phyloP scores from a whole-genome alignment of 1,140 invertebrate genomes.

The Cotesia chilonis region DNA sequence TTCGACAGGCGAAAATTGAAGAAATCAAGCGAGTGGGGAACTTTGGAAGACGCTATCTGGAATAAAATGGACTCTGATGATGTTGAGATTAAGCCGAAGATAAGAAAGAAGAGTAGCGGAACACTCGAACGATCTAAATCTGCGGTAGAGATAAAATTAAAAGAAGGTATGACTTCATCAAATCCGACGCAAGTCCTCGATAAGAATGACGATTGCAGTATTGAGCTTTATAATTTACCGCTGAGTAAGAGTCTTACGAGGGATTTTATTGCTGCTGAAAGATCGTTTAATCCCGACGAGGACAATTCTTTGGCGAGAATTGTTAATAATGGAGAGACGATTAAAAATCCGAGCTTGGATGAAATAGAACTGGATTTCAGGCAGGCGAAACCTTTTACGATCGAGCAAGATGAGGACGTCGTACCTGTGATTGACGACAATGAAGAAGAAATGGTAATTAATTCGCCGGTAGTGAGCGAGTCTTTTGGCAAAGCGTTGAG shows the following conservation, averaged over 20 bases:
- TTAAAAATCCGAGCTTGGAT: conserved; percentile 51
- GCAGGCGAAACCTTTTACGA: conserved; percentile 40
- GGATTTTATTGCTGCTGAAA: conserved; percentile 54
- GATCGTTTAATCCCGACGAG: conserved; percentile 53
- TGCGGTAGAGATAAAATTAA: conserved; percentile 53
- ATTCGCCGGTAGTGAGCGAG: conserved; percentile 16
- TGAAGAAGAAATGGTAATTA: neutral
- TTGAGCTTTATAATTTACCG: conserved; percentile 56
- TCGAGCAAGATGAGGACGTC: conserved; percentile 23
- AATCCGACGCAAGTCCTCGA: conserved; percentile 29
- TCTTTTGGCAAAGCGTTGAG: conserved; percentile 48
- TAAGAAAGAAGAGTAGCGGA: conserved; percentile 45
- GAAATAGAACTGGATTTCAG: conserved; percentile 55
- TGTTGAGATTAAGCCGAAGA: conserved; percentile 27
- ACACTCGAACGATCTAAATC: conserved; percentile 55
- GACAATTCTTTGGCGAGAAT: conserved; percentile 57
- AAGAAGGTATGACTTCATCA: conserved; percentile 36
- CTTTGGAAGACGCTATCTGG: conserved; percentile 77
- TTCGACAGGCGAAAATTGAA: conserved; percentile 75
- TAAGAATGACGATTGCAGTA: conserved; percentile 45
- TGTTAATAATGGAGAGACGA: conserved; percentile 53
- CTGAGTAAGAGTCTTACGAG: conserved; percentile 53
- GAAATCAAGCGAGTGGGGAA: conserved; percentile 79
- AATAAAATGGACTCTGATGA: conserved; percentile 52
- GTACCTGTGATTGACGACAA: conserved; percentile 2